Evolutionary conservation across 2,113 vertebrate genomes (phyloP), one percentile per base, ranked within the genome.

Genomic region (Cairina moschata): DNA sequence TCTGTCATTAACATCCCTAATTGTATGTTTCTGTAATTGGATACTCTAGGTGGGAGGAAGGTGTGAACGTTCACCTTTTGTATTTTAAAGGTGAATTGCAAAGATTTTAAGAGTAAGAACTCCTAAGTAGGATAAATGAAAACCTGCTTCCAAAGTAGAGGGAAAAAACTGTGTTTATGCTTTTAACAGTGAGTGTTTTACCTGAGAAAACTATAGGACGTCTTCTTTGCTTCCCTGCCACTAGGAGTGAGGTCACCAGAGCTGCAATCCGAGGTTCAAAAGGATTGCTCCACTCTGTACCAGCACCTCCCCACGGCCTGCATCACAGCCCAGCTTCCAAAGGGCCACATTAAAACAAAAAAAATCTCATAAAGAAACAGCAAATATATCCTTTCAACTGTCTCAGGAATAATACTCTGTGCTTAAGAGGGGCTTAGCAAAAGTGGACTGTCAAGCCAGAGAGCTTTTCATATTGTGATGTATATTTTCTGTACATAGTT

Each of bases 1-100:
- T 92, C 74, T 82, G 60, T 92, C 78, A 94, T 90, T 96, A 96
- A 59, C 82, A 84, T 71, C 34, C 32, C 29, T 94, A 95, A 95
- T 93, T 92, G 71, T 68, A 86, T 36, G 40, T 63, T 91, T 73
- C 86, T 91, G 83, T 84, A 96, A 95, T 58, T 91, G 82, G 78
- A 69, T 59, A 69, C 22, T 21, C 17, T 0, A 21, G 5, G 3
- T 40, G 55, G 21, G 26, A 42, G 65, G 60, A 59, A 94, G 72
- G 54, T 73, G 55, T 55, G 17, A 76, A 73, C 54, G 38, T 50
- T 87, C 59, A 65, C 21, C 40, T 95, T 88, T 42, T 66, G 31
- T 13, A 0, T 80, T 93, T 95, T 91, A 92, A 76, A 95, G 84
- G 55, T 91, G 74, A 95, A 85, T 1, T 69, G 42, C 40, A 54